Base-by-base conservation (phyloP, 2,113 vertebrate species). In the Corythornis vintsioides region DNA sequence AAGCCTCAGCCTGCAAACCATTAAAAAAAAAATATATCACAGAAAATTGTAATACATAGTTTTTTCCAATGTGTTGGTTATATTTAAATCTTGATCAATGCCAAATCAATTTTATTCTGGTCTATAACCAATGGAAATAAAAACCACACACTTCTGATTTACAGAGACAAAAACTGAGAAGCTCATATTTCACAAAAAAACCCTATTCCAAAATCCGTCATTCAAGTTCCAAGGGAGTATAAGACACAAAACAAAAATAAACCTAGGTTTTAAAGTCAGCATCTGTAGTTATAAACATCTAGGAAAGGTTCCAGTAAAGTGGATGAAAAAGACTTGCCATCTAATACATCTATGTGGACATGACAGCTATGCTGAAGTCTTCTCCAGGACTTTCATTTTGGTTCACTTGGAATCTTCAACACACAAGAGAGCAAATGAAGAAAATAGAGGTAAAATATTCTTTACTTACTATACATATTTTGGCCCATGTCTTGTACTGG, bases 91-190 rank as follows among this genome's bases (percentile, higher is more conserved):
- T 48, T 65, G 35, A 86, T 92, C 57, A 65, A 72, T 72, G 73
- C 35, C 77, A 83, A 92, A 90, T 88, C 35, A 75, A 60, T 81
- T 90, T 91, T 83, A 42, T 70, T 73, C 43, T 71, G 43, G 40
- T 83, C 14, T 60, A 25, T 17, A 52, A 69, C 13, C 40, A 76
- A 93, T 60, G 69, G 52, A 88, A 91, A 66, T 64, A 90, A 76
- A 88, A 14, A 1, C 20, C n/a, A 38, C 15, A 78, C 3, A 7
- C 15, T 84, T 89, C 45, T 76, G 59, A 76, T 84, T 61, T 66
- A 74, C 38, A 82, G 21, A 90, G 48, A 84, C 15, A 56, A 88
- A 90, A 21, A 86, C 52, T 89, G 19, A 84, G 61, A 90, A 94
- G 4, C 13, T 9, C 10, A 55, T 72, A 61, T 79, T 84, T 79